Percentiles rank a stretch among this genome's conserved stretches.
phyloP scores from a whole-genome alignment of 2,113 vertebrate genomes.

The Poeciliopsis turrubarensis region DNA sequence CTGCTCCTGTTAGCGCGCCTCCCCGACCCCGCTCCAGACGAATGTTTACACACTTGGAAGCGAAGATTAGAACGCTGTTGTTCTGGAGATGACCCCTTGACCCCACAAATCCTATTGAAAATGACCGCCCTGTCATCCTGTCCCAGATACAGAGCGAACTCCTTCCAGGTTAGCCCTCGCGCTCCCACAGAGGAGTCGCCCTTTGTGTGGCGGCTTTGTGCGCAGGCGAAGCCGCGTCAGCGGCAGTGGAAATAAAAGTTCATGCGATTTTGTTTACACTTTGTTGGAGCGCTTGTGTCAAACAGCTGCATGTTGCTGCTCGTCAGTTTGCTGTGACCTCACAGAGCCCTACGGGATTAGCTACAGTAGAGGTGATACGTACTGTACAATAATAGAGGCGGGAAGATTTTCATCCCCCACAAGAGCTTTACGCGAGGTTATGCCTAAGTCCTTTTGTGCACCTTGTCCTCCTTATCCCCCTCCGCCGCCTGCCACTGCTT shows the following conservation, averaged over 20 bases:
- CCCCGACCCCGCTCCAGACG: slow-evolving; percentile 41
- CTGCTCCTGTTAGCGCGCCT: slow-evolving; percentile 23
- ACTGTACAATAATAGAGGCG: slow-evolving; percentile 42
- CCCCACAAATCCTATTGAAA: slow-evolving; percentile 71
- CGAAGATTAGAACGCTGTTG: slow-evolving; percentile 63
- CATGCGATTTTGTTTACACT: background rate
- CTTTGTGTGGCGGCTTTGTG: background rate
- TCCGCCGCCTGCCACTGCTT: slow-evolving; percentile 47
- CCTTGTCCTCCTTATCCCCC: slow-evolving; percentile 61
- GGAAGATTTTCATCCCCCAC: slow-evolving; percentile 47
- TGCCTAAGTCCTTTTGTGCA: slow-evolving; percentile 69
- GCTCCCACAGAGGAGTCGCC: slow-evolving; percentile 3
- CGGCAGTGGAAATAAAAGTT: background rate
- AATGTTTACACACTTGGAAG: slow-evolving; percentile 48
- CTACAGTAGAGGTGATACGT: slow-evolving; percentile 51
- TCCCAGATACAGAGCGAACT: slow-evolving; percentile 51
- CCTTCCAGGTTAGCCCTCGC: slow-evolving; percentile 8
- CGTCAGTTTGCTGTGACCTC: slow-evolving; percentile 31
- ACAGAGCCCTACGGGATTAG: slow-evolving; percentile 54
- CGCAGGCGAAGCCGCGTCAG: background rate
- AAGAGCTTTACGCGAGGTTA: slow-evolving; percentile 61
- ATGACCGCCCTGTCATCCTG: slow-evolving; percentile 58
- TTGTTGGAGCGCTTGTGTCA: background rate
- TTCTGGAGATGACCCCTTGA: slow-evolving; percentile 58
- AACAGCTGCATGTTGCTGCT: slow-evolving; percentile 4